Percentiles rank a stretch among this genome's conserved stretches.
phyloP scores from a whole-genome alignment of 2,797 vertebrate genomes.

The Aldrovandia affinis region DNA sequence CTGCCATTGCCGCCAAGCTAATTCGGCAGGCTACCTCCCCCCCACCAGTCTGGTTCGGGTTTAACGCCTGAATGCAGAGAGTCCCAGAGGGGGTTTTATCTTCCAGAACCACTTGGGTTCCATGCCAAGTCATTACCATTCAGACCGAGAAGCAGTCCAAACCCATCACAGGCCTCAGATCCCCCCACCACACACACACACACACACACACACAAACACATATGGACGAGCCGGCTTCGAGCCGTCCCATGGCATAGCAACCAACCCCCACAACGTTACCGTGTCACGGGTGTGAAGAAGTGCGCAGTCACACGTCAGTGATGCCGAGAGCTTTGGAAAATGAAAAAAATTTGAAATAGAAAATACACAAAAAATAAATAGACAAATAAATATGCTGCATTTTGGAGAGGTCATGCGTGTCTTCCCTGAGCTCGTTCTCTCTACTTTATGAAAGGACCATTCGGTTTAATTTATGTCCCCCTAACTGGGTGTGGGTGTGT shows the following conservation, averaged over 20 bases:
- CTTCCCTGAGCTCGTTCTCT: background rate
- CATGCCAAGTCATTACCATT: constrained; percentile 28
- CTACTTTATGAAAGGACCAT: background rate
- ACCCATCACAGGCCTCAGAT: background rate
- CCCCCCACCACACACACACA: too few relatives aligned
- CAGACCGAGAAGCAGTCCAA: background rate
- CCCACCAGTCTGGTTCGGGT: constrained; percentile 64
- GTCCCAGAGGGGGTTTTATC: constrained; percentile 74
- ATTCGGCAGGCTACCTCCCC: constrained; percentile 39
- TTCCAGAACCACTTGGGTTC: constrained; percentile 56
- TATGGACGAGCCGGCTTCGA: background rate
- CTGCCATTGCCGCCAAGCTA: background rate
- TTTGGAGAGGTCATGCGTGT: background rate
- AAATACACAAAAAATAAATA: background rate
- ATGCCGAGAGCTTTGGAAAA: background rate
- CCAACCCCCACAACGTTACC: background rate
- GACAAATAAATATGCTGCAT: background rate
- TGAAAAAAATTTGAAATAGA: background rate
- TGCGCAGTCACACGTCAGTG: background rate
- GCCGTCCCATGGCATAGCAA: background rate
- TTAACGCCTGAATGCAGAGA: constrained; percentile 70
- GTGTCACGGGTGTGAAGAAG: background rate
- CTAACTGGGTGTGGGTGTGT: too few relatives aligned
- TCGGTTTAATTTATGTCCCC: background rate
- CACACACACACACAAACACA: too few relatives aligned